These are phyloP conservation scores for Poeciliopsis presidionis DNA, from an alignment of 2,797 vertebrate genomes.

Conservation along the genomic window DNA sequence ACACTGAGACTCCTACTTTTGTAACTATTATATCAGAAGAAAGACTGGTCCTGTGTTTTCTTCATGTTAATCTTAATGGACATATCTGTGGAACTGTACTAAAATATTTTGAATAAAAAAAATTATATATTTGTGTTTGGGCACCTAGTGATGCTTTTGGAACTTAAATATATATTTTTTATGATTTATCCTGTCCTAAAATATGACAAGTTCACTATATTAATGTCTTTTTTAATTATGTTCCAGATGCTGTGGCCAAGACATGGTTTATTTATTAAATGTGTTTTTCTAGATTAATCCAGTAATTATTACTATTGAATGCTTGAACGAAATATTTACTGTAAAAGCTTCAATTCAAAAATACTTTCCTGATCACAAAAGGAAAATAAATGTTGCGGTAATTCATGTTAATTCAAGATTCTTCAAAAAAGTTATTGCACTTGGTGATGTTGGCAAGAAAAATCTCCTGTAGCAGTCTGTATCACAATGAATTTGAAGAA, in stretches of 20 bases:
- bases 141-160: neutral
- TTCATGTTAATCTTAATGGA: neutral
- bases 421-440: too few relatives aligned
- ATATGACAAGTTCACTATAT: neutral
- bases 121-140: constrained; percentile 6
- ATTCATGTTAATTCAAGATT: too few relatives aligned
- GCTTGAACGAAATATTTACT: neutral
- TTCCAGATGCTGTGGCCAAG: neutral
- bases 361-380: too few relatives aligned
- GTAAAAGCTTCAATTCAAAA: neutral
- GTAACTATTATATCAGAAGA: neutral
- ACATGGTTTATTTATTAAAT: neutral
- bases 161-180: neutral
- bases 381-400: too few relatives aligned
- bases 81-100: neutral
- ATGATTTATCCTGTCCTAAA: neutral
- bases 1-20: neutral
- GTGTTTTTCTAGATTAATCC: neutral
- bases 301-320: neutral
- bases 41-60: neutral
- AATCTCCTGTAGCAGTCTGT: too few relatives aligned
- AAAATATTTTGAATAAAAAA: constrained; percentile 24
- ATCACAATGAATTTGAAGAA: too few relatives aligned
- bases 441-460: too few relatives aligned
- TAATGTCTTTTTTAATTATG: neutral